Conservation (phyloP, 2,797 vertebrate genomes). For the Sphenopsis melanotis region DNA sequence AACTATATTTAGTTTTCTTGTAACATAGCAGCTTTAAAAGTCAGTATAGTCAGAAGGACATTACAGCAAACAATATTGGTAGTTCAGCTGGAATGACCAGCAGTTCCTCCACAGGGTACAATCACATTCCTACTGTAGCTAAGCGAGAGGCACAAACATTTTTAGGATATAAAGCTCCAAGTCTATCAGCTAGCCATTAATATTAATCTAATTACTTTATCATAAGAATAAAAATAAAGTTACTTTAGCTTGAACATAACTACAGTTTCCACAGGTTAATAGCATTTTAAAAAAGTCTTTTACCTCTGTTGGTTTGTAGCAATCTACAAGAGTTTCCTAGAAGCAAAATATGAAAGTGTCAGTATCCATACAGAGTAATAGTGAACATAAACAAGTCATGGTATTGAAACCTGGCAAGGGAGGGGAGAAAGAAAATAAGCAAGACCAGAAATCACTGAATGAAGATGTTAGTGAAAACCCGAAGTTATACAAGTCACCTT, state of each 20-base stretch:
- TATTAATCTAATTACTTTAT: neutral
- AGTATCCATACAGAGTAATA: slow-evolving; percentile 46
- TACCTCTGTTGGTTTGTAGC: slow-evolving; percentile 96
- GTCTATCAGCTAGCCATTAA: neutral
- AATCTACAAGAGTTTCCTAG: slow-evolving; percentile 90
- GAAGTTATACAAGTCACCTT: neutral
- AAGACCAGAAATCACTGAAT: neutral
- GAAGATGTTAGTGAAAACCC: neutral
- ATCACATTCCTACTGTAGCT: neutral
- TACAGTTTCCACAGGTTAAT: neutral
- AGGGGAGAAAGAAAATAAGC: neutral
- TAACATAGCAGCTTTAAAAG: neutral
- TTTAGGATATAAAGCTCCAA: neutral
- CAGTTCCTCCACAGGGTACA: neutral
- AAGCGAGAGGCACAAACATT: neutral
- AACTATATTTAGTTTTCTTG: neutral
- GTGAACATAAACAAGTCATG: slow-evolving; percentile 9
- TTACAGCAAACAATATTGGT: neutral
- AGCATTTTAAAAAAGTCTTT: slow-evolving; percentile 64
- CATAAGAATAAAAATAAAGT: neutral
- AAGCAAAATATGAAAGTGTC: slow-evolving; percentile 59
- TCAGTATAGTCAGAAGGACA: neutral
- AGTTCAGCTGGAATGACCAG: neutral
- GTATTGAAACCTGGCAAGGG: neutral
- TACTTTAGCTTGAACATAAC: neutral